Percentiles rank a stretch among this genome's conserved stretches.
phyloP scores from a whole-genome alignment of 1,140 invertebrate genomes.

The Heliothis virescens region DNA sequence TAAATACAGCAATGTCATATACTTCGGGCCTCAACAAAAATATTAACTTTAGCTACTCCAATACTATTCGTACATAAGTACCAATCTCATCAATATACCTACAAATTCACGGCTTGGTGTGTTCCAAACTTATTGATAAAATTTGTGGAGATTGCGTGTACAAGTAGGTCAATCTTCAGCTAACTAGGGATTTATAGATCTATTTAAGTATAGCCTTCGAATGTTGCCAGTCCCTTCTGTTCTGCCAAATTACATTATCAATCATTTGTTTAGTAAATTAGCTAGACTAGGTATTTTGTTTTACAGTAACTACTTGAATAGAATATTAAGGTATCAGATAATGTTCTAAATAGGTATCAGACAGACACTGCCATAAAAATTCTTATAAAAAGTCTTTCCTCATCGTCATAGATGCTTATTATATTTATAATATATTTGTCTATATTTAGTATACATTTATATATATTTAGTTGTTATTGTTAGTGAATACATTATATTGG shows the following conservation, averaged over 20 bases:
- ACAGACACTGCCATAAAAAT: too few species aligned
- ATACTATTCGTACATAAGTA: background rate
- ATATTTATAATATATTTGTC: too few species aligned
- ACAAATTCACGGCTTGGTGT: background rate
- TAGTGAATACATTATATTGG: too few species aligned
- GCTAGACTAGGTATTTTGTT: background rate
- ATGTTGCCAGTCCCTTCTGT: constrained; percentile 22
- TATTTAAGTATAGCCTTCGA: constrained; percentile 2
- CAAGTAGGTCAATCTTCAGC: constrained; percentile 38
- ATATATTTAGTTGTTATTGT: too few species aligned
- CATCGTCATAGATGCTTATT: too few species aligned
- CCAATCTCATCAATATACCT: background rate
- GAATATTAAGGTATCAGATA: background rate
- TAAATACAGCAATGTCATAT: too few species aligned
- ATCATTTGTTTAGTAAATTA: constrained; percentile 1
- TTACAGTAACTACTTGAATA: background rate
- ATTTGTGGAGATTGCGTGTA: constrained; percentile 1
- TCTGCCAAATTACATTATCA: constrained; percentile 7
- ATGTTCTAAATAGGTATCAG: too few species aligned
- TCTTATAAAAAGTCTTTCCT: too few species aligned
- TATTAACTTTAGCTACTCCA: too few species aligned
- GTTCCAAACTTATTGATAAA: constrained; percentile 8
- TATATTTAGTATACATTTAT: too few species aligned
- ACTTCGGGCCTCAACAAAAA: too few species aligned
- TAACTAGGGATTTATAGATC: constrained; percentile 24